Evolutionary conservation across 2,888 invertebrate genomes (phyloP).

Genomic region (Megastigmus dorsalis): DNA sequence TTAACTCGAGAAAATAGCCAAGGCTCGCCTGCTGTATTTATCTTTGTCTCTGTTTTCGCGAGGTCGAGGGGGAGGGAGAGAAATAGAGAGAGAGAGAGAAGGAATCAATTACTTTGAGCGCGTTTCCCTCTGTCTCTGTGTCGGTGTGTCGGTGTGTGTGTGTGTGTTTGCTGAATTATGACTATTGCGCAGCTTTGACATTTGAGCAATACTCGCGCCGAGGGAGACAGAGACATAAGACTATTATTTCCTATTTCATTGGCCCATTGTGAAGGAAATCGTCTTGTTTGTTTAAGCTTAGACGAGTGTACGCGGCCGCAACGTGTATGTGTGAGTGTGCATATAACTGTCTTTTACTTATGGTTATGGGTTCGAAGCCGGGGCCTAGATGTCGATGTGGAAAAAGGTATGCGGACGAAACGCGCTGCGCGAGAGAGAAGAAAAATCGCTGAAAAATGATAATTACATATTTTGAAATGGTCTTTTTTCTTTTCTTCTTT

Average conservation of each 20-base stretch:
- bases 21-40: not conserved
- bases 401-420: too few relatives aligned
- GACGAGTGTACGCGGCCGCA: not conserved
- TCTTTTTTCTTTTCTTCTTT: too few relatives aligned
- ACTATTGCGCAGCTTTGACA: slow-evolving; percentile 52
- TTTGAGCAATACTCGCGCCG: slow-evolving; percentile 32
- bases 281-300: slow-evolving; percentile 45
- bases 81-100: slow-evolving; percentile 9
- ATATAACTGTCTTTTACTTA: slow-evolving; percentile 27
- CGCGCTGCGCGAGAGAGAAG: too few relatives aligned
- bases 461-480: too few relatives aligned
- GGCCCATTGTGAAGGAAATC: slow-evolving; percentile 44
- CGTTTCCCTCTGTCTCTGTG: slow-evolving; percentile 8
- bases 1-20: slow-evolving; percentile 29
- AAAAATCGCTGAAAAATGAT: too few relatives aligned
- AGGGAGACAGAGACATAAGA: not conserved
- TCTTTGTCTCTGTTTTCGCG: not conserved
- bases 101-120: slow-evolving; percentile 41
- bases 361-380: too few relatives aligned
- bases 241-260: slow-evolving; percentile 50
- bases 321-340: too few relatives aligned
- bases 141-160: not conserved
- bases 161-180: slow-evolving; percentile 44
- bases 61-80: slow-evolving; percentile 6
- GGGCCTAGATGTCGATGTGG: too few relatives aligned